These are phyloP conservation scores for Hydra vulgaris DNA, from an alignment of 30 jellyfish, hydroid and myxozoan genomes.

Conservation along the genomic window DNA sequence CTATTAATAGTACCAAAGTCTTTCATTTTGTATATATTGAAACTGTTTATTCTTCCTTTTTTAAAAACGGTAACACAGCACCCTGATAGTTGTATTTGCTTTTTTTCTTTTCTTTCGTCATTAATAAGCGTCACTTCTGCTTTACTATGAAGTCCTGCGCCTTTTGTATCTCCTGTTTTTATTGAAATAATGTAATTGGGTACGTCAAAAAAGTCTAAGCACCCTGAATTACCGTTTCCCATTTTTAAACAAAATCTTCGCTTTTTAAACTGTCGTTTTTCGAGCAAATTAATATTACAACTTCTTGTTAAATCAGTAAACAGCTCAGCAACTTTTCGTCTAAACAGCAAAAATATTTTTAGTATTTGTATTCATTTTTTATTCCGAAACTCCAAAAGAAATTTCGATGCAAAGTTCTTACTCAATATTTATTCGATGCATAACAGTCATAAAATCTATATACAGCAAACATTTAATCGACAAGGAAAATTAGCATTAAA, in stretches of 20 bases:
- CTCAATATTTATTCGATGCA: background rate
- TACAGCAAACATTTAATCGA: too few relatives aligned
- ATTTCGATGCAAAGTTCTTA: background rate
- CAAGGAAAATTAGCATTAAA: too few relatives aligned
- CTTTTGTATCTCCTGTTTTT: conserved; percentile 95
- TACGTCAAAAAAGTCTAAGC: conserved; percentile 78
- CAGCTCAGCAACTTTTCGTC: background rate
- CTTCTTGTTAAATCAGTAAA: background rate
- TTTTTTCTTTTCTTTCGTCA: conserved; percentile 54
- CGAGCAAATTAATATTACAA: too few relatives aligned
- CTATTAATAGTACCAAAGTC: conserved; percentile 57
- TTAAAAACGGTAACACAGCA: conserved; percentile 94
- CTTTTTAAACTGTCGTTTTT: too few relatives aligned
- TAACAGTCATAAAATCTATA: too few relatives aligned
- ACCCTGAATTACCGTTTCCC: conserved; percentile 77
- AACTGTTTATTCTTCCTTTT: conserved; percentile 73
- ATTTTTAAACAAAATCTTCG: conserved; percentile 17
- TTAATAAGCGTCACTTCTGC: conserved; percentile 54
- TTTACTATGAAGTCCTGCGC: conserved; percentile 92
- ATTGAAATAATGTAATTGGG: conserved; percentile 79
- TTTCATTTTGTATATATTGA: conserved; percentile 53
- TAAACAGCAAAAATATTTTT: background rate
- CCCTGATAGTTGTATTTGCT: conserved; percentile 74
- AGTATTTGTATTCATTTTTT: background rate
- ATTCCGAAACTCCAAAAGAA: background rate